A percentile compares a stretch with the other conserved stretches of the same genome.
These are phyloP conservation scores for Cepphus grylle DNA, from an alignment of 2,113 vertebrate species.

Conservation along the genomic window DNA sequence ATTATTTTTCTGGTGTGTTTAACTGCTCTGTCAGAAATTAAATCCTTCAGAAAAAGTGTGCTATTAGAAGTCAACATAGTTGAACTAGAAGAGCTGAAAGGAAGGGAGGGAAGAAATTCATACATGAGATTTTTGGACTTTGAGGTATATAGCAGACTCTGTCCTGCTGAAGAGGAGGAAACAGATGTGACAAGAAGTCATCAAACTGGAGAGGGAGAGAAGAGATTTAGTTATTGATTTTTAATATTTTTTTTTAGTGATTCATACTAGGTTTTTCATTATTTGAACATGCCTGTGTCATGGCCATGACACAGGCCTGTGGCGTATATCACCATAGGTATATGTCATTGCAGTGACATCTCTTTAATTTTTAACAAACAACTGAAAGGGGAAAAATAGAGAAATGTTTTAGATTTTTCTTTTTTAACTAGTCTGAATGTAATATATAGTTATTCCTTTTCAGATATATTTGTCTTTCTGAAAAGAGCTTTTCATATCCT, in stretches of 20 bases:
- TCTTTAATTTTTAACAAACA: background rate
- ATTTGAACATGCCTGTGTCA: background rate
- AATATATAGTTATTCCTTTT: background rate
- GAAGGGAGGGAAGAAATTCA: background rate
- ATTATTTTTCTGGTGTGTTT: background rate
- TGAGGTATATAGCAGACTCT: background rate
- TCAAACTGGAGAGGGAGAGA: background rate
- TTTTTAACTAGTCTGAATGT: background rate
- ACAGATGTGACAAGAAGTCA: background rate
- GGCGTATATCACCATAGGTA: background rate
- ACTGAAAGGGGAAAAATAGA: background rate
- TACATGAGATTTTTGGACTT: background rate
- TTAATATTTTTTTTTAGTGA: background rate
- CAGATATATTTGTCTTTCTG: background rate
- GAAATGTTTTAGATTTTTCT: background rate
- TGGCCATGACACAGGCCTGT: background rate
- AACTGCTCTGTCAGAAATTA: background rate
- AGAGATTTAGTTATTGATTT: background rate
- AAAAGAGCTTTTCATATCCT: background rate
- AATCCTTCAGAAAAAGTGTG: background rate
- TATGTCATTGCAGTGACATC: background rate
- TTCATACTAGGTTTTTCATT: background rate
- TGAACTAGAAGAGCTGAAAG: background rate
- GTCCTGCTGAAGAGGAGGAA: background rate
- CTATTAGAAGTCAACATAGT: background rate